Evolutionary conservation across 2,888 invertebrate genomes (phyloP), one percentile per base, ranked within the genome.

Genomic region (Microchrysa polita): DNA sequence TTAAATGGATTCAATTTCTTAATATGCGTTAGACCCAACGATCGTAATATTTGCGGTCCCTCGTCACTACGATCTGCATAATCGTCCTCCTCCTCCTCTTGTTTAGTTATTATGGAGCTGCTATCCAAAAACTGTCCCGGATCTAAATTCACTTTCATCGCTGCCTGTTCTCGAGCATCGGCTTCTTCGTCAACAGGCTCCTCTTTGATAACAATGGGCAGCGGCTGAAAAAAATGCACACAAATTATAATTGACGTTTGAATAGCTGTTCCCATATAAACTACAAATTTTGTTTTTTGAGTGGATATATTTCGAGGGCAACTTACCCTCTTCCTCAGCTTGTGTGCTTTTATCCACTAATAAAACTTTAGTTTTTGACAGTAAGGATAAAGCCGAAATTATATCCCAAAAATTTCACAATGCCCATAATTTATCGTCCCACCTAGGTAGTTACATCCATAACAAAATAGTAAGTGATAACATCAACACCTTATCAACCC

Each of bases 81-180:
- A 20, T 60, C 44, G 5, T 77, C 77, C 10, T 77, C 76, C 5
- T 74, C 74, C 44, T 77, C 76, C 18, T 75, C 75, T 16, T 53
- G 53, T 34, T 67, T 67, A 4, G 34, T n/a, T 48, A 48, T 10
- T 7, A 67, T 10, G 10, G 73, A 72, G 14, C 71, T 63, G 60
- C 53, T 69, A 74, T 83, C 84, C 76, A 85, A 80, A 79, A 84
- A 85, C 77, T 85, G 80, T 55, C 81, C 82, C 40, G 85, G 84
- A 80, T 85, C 85, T 63, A 85, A 80, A 74, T 83, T 83, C 75
- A 84, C 82, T 63, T 73, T 77, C 40, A 76, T 67, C 2, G 81
- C 81, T 72, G 83, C 82, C 73, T 83, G 83, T 18, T 76, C 77
- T 72, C 74, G 73, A 16, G 63, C 55, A 44, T 81, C 80, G 52